Evolutionary conservation across 2,113 vertebrate species (phyloP).

Genomic region (Oceanodroma tethys): DNA sequence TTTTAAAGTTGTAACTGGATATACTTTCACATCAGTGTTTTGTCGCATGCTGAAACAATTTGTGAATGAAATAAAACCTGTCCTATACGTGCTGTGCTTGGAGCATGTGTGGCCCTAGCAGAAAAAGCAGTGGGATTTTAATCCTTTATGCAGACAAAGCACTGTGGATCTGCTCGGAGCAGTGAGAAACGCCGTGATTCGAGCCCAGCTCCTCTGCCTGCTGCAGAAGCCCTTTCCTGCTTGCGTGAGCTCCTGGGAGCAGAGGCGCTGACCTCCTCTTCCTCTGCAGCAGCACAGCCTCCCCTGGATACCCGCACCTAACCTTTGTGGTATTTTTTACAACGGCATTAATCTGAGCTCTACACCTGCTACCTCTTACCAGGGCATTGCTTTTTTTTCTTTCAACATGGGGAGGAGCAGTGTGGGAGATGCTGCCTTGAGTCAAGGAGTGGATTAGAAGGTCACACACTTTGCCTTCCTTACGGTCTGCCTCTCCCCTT

Average conservation of each 20-base stretch:
- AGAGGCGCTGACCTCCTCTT: neutral
- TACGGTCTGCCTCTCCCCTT: neutral
- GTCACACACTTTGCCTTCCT: neutral
- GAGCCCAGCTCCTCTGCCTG: neutral
- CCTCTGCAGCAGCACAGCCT: neutral
- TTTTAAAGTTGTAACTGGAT: neutral
- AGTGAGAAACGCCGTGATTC: neutral
- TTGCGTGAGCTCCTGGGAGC: fast-evolving
- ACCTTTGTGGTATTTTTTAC: neutral
- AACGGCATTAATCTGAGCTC: neutral
- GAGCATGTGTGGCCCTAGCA: neutral
- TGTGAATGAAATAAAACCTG: neutral
- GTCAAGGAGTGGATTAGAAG: neutral
- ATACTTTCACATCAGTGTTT: neutral
- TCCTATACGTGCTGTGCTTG: neutral
- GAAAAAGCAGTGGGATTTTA: neutral
- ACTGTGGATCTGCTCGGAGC: neutral
- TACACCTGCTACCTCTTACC: neutral
- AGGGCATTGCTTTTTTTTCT: neutral
- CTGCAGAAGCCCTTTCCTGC: neutral
- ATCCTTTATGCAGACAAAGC: neutral
- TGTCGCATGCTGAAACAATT: neutral
- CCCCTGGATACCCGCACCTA: neutral
- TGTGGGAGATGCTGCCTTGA: neutral
- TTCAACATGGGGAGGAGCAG: neutral